Conservation (phyloP, 2,113 vertebrate species). For the Ptyas mucosa region DNA sequence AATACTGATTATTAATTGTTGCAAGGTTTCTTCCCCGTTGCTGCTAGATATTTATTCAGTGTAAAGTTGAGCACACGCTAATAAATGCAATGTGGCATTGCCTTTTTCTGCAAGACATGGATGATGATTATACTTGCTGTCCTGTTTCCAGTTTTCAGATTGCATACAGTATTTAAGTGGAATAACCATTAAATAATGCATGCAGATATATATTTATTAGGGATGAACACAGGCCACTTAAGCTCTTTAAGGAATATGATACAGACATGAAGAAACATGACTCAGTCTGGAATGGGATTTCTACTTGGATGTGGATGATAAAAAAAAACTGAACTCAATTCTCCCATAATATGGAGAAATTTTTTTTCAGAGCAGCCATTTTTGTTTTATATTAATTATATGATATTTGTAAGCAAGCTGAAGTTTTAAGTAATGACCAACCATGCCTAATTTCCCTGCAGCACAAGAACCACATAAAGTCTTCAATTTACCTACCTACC, state of each 20-base stretch:
- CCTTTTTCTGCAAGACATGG: not conserved
- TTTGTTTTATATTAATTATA: not conserved
- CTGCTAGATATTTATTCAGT: constrained; percentile 7
- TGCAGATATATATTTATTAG: not conserved
- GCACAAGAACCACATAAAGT: not conserved
- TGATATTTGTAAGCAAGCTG: not conserved
- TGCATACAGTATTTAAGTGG: accelerated
- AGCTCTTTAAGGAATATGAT: not conserved
- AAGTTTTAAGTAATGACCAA: not conserved
- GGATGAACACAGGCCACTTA: not conserved
- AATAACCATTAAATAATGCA: not conserved
- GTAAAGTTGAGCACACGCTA: constrained; percentile 21
- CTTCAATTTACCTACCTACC: not conserved
- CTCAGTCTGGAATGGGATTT: not conserved
- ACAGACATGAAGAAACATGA: not conserved
- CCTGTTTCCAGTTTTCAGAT: accelerated
- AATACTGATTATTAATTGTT: accelerated
- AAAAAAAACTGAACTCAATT: not conserved
- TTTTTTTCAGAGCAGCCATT: not conserved
- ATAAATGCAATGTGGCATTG: not conserved
- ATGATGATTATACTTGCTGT: not conserved
- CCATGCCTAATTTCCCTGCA: not conserved
- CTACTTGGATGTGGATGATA: not conserved
- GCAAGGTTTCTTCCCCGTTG: not conserved
- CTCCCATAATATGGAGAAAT: not conserved